Conservation (phyloP, 2,888 invertebrate genomes). For the Gastracanthus pulcherrimus region DNA sequence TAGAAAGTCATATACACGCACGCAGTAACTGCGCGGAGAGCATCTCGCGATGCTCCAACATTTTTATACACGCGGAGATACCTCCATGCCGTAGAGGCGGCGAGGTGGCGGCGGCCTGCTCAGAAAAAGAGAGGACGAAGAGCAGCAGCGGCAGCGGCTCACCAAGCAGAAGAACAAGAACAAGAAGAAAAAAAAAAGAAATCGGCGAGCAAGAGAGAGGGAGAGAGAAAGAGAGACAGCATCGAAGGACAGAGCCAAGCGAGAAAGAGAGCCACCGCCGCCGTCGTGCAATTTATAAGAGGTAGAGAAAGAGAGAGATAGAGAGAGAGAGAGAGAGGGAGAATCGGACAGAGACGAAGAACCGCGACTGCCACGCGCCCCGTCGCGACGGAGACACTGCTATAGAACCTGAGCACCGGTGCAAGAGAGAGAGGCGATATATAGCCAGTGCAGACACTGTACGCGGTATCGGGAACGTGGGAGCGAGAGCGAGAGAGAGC, state of each 20-base stretch:
- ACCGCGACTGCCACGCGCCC: conserved; percentile 53
- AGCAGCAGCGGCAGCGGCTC: not conserved
- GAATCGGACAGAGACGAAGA: conserved; percentile 50
- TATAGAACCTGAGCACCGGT: conserved; percentile 6
- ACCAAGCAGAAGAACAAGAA: conserved; percentile 3
- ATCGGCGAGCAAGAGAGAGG: not conserved
- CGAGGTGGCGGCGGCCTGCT: not conserved
- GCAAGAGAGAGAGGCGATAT: conserved; percentile 29
- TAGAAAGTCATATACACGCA: not conserved
- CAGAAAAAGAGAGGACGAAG: conserved; percentile 19
- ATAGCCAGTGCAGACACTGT: too few relatives aligned
- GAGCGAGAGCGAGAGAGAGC: conserved; percentile 52
- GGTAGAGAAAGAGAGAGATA: conserved; percentile 2
- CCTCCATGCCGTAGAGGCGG: not conserved
- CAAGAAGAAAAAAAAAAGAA: conserved; percentile 21
- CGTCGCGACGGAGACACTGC: conserved; percentile 51
- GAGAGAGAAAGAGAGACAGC: not conserved
- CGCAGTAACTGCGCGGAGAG: too few relatives aligned
- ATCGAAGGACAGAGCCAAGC: conserved; percentile 3
- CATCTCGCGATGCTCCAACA: not conserved
- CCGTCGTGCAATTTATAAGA: conserved; percentile 51
- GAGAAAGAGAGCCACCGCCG: conserved; percentile 10
- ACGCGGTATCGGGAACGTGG: conserved; percentile 44
- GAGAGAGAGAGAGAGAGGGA: not conserved
- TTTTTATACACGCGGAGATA: not conserved